Conservation (phyloP, 2,797 vertebrate genomes). For the Denticeps clupeoides region DNA sequence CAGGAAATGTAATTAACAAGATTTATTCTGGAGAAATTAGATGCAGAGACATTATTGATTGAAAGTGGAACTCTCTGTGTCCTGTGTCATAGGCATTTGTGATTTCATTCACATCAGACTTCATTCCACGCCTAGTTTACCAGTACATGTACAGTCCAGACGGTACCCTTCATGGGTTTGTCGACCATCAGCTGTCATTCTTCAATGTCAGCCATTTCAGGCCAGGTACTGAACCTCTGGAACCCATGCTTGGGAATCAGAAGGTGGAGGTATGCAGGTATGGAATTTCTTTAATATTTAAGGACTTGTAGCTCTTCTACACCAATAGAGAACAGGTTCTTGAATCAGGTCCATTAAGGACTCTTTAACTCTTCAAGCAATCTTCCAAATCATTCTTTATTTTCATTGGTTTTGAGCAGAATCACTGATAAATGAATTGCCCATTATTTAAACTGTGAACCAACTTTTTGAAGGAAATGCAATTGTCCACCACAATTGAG, state of each 20-base stretch:
- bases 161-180: conserved; percentile 86
- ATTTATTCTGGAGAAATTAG: too few species aligned
- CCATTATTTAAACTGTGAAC: too few species aligned
- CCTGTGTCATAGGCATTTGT: conserved; percentile 76
- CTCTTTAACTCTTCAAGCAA: too few species aligned
- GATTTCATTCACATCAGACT: conserved; percentile 95
- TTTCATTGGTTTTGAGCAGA: too few species aligned
- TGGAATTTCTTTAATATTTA: background rate
- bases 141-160: conserved; percentile 87
- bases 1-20: too few species aligned
- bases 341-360: too few species aligned
- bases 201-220: conserved; percentile 92
- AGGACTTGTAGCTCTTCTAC: background rate
- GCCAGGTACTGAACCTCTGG: conserved; percentile 64
- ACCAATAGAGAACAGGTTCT: background rate
- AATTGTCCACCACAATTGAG: too few species aligned
- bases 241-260: conserved; percentile 71
- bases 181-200: conserved; percentile 85
- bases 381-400: too few species aligned
- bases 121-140: conserved; percentile 95
- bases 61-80: background rate
- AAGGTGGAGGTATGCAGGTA: conserved; percentile 84
- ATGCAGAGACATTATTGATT: too few species aligned
- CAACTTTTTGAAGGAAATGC: too few species aligned
- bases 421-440: too few species aligned